A percentile compares a stretch with the other conserved stretches of the same genome.
These are phyloP conservation scores for Lissonota sp. DNA, from an alignment of 2,888 invertebrate species.

Conservation along the genomic window DNA sequence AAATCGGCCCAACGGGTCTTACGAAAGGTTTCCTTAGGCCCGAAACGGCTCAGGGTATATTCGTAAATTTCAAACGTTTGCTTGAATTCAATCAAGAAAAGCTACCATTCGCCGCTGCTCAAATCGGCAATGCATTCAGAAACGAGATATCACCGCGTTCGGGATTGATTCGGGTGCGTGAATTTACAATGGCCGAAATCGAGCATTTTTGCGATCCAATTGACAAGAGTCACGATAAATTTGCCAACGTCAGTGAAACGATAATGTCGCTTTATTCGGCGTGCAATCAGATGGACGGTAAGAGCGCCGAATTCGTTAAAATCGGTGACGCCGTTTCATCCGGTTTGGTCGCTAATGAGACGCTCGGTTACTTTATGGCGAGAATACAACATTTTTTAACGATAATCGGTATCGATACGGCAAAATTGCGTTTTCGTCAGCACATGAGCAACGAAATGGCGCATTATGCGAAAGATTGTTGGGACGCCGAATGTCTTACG, in stretches of 20 bases:
- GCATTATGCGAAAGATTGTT: constrained; percentile 99
- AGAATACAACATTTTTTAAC: constrained; percentile 95
- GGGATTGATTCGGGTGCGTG: constrained; percentile 96
- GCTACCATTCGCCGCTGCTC: constrained; percentile 98
- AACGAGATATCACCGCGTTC: constrained; percentile 99
- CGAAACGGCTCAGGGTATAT: constrained; percentile 99
- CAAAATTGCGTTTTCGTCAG: constrained; percentile 96
- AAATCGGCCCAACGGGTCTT: constrained; percentile 98
- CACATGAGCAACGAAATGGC: constrained; percentile 99
- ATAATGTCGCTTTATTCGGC: constrained; percentile 95
- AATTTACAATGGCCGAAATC: constrained; percentile 99
- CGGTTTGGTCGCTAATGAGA: constrained; percentile 97
- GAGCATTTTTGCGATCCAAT: constrained; percentile 99
- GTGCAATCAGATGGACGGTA: constrained; percentile 98
- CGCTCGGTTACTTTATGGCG: constrained; percentile 98
- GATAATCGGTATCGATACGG: constrained; percentile 94
- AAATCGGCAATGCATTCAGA: constrained; percentile 99
- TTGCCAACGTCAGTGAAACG: constrained; percentile 90
- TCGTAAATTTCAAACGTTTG: constrained; percentile 99
- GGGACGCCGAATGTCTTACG: constrained; percentile 99
- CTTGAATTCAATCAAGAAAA: constrained; percentile 98
- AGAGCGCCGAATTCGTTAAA: constrained; percentile 90
- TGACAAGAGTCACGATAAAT: constrained; percentile 95
- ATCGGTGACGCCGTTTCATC: constrained; percentile 95
- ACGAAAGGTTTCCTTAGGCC: constrained; percentile 98